A percentile compares a stretch with the other conserved stretches of the same genome.
Evolutionary conservation across 2,888 invertebrate genomes (phyloP).

Genomic region (Cantharis rufa): DNA sequence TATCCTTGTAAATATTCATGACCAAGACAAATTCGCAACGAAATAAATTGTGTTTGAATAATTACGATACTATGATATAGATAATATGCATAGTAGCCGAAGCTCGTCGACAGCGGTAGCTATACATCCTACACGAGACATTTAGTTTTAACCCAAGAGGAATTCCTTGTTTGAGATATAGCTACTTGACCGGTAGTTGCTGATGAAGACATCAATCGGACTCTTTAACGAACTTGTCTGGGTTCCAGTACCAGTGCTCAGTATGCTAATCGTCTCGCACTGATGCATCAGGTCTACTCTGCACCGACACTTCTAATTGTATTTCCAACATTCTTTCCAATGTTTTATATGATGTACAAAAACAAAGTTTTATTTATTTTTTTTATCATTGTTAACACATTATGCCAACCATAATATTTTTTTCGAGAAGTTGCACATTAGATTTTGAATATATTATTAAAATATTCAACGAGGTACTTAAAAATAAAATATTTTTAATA

Average conservation of each 20-base stretch:
- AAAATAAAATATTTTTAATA: not conserved
- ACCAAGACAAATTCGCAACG: constrained; percentile 16
- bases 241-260: constrained; percentile 35
- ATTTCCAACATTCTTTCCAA: constrained; percentile 26
- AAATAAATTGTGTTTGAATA: constrained; percentile 29
- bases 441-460: too few relatives aligned
- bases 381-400: too few relatives aligned
- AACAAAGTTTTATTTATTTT: not conserved
- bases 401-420: too few relatives aligned
- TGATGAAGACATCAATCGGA: constrained; percentile 48
- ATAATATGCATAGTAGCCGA: constrained; percentile 45
- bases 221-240: constrained; percentile 42
- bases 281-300: constrained; percentile 29
- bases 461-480: too few relatives aligned
- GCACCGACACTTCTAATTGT: constrained; percentile 34
- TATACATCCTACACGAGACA: constrained; percentile 44
- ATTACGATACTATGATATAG: constrained; percentile 27
- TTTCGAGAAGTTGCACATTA: too few relatives aligned
- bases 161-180: constrained; percentile 49
- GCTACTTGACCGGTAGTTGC: constrained; percentile 50
- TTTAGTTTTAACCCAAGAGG: constrained; percentile 39
- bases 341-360: constrained; percentile 17
- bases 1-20: not conserved
- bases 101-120: constrained; percentile 38
- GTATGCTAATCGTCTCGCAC: constrained; percentile 43